phyloP scores from a whole-genome alignment of 92 coral and sea anemone genomes.

The Diadumene lineata region DNA sequence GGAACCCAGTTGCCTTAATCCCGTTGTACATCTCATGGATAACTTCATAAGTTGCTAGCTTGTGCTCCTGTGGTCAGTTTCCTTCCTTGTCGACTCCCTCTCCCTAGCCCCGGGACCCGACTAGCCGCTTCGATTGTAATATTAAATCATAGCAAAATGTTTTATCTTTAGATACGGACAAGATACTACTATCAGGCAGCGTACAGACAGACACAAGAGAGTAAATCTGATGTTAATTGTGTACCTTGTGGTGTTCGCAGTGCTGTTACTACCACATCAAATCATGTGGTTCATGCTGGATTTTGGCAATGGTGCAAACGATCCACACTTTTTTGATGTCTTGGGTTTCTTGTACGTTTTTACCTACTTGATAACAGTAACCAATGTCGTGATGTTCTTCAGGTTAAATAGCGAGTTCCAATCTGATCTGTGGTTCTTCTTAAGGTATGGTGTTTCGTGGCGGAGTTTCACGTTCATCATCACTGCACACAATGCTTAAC shows the following conservation, averaged over 20 bases:
- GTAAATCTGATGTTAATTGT: conserved; percentile 60
- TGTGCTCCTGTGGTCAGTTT: too few species aligned
- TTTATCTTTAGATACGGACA: conserved; percentile 38
- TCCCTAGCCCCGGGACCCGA: too few species aligned
- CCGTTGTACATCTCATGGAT: too few species aligned
- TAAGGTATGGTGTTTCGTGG: conserved; percentile 15
- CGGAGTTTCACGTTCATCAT: too few species aligned
- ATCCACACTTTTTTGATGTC: conserved; percentile 48
- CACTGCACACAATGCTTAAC: too few species aligned
- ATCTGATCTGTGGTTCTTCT: conserved; percentile 52
- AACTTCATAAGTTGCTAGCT: too few species aligned
- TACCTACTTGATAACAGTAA: conserved; percentile 73
- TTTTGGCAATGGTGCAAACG: conserved; percentile 42
- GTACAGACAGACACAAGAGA: conserved; percentile 65
- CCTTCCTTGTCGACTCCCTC: too few species aligned
- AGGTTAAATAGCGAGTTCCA: conserved; percentile 67
- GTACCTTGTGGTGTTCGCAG: conserved; percentile 50
- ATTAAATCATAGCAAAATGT: too few species aligned
- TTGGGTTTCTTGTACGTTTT: conserved; percentile 56
- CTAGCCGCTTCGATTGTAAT: too few species aligned
- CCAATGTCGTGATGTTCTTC: conserved; percentile 79
- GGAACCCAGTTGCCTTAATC: too few species aligned
- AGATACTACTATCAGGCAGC: conserved; percentile 45
- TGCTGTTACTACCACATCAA: conserved; percentile 66
- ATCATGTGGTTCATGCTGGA: conserved; percentile 71